Base-by-base conservation (phyloP, 1,140 invertebrate genomes). In the Hyphantria cunea region DNA sequence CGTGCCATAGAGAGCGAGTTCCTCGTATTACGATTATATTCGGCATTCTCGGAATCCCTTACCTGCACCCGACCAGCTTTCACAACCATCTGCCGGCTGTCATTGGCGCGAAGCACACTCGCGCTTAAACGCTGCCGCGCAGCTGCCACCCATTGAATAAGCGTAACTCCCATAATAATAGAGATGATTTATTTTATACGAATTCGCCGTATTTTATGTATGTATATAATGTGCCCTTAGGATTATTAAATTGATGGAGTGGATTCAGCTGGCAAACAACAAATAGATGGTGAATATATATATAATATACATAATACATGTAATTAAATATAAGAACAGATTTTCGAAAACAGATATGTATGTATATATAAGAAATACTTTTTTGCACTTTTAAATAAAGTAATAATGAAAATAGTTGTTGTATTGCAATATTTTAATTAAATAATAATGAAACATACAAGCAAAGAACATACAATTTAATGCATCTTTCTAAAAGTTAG, bases 21-120 rank as follows among this genome's bases (percentile, higher is more conserved):
- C 85, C 76, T 62, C 76, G 87, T 88, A 88, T 64, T 68, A 70
- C 77, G 82, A 86, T 89, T 90, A 90, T 90, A 88, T 90, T 90
- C 81, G 87, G 83, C 78, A 76, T 90, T 90, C 87, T 85, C 68
- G 71, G 87, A 88, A 88, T 72, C 76, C 74, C 77, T 75, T 90
- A 90, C 87, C 87, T 90, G 84, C 79, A 70, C 64, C 63, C 55
- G 72, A 65, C 78, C 74, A 69, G 84, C 87, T 88, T 87, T 88
- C 87, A 85, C 87, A 80, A 78, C 73, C 85, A 88, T 87, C 84
- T 86, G 85, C 85, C 78, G 56, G 70, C 64, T 78, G 73, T 76
- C 76, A 72, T 69, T 76, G 68, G 73, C 66, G 72, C 60, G 49
- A 70, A 50, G 37, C 56, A 45, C 56, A 65, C 52, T 69, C 56